Evolutionary conservation across 92 coral and sea anemone species (phyloP).

Genomic region (Anthopleura xanthogrammica): DNA sequence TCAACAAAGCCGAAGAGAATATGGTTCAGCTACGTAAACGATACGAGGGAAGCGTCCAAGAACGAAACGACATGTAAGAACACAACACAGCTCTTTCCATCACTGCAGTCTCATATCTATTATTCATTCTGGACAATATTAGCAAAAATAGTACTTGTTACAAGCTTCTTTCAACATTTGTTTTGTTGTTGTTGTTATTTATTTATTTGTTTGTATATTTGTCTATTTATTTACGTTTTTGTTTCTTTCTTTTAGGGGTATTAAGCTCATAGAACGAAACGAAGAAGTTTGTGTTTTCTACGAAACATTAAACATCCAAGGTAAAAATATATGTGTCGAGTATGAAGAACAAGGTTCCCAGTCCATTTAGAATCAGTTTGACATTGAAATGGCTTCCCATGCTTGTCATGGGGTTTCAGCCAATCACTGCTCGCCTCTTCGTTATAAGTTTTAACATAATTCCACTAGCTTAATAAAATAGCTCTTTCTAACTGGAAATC

Average conservation of each 20-base stretch:
- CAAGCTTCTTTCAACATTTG: neutral
- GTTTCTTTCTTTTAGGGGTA: slow-evolving; percentile 67
- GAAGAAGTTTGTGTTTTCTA: slow-evolving; percentile 99
- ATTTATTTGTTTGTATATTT: neutral
- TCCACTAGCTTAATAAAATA: neutral
- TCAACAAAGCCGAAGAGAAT: slow-evolving; percentile 94
- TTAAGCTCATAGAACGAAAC: slow-evolving; percentile 89
- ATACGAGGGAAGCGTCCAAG: slow-evolving; percentile 91
- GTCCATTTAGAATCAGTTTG: neutral
- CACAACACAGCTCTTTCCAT: neutral
- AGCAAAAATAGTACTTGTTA: too few relatives aligned
- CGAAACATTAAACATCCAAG: slow-evolving; percentile 97
- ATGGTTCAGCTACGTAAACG: slow-evolving; percentile 99
- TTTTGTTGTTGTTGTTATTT: neutral
- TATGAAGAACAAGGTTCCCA: too few relatives aligned
- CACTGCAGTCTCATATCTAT: too few relatives aligned
- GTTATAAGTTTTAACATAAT: neutral
- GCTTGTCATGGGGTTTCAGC: neutral
- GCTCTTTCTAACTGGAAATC: too few relatives aligned
- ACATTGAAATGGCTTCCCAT: neutral
- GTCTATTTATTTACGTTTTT: neutral
- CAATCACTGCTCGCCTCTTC: neutral
- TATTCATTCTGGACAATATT: too few relatives aligned
- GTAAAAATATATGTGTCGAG: slow-evolving; percentile 27
- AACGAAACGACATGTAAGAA: slow-evolving; percentile 93